These are phyloP conservation scores for Atta colombica DNA, from an alignment of 1,140 invertebrate genomes.

Conservation along the genomic window DNA sequence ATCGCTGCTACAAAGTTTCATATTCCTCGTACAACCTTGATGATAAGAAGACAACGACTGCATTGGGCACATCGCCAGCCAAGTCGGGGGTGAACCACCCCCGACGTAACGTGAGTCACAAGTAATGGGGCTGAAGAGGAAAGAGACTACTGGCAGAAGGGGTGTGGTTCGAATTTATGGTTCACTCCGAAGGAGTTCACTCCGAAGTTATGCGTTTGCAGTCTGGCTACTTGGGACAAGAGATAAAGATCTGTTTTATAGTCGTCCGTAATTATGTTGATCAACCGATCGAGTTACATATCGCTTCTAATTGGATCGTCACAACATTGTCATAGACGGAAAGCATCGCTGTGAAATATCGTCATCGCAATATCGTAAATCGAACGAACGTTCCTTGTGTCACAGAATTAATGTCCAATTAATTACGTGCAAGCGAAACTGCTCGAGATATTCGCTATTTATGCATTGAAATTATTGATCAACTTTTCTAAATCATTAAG, in stretches of 20 bases:
- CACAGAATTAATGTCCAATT: conserved; percentile 16
- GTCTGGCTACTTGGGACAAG: conserved; percentile 74
- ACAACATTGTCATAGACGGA: conserved; percentile 1
- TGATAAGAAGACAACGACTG: conserved; percentile 44
- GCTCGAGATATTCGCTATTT: not conserved
- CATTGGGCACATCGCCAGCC: conserved; percentile 44
- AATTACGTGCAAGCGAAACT: not conserved
- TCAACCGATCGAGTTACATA: conserved; percentile 77
- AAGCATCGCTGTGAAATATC: not conserved
- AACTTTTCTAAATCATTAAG: not conserved
- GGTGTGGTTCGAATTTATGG: conserved; percentile 79
- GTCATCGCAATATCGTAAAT: not conserved
- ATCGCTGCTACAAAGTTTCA: conserved; percentile 22
- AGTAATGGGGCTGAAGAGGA: conserved; percentile 64
- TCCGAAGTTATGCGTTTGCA: conserved; percentile 78
- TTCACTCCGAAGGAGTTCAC: conserved; percentile 77
- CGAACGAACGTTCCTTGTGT: not conserved
- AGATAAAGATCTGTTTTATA: conserved; percentile 81
- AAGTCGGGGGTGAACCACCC: conserved; percentile 36
- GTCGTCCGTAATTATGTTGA: conserved; percentile 60
- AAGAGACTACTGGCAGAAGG: conserved; percentile 68
- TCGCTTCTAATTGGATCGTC: conserved; percentile 77
- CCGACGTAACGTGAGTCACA: conserved; percentile 55
- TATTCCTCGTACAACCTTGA: conserved; percentile 19
- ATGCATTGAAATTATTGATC: not conserved